Percentiles rank a stretch among this genome's conserved stretches.
phyloP scores from a whole-genome alignment of 2,113 vertebrate species.

The Cygnus buccinator region DNA sequence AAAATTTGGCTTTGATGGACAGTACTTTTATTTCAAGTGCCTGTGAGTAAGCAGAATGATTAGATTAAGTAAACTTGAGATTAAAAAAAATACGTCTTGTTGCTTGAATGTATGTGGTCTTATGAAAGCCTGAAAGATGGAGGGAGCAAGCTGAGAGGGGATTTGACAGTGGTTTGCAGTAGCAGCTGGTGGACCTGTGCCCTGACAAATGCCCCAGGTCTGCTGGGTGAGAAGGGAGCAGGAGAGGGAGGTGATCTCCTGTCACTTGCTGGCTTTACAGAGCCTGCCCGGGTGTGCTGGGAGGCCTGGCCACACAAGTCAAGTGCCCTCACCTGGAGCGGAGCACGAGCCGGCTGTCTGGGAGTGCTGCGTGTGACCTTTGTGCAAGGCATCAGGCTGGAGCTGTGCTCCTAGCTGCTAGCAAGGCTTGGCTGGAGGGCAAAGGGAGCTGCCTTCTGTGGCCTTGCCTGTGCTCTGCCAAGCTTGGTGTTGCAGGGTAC shows the following conservation, averaged over 20 bases:
- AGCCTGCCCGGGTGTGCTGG: neutral
- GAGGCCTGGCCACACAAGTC: neutral
- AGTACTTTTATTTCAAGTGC: neutral
- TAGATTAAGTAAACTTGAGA: neutral
- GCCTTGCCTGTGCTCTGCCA: neutral
- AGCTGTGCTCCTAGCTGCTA: neutral
- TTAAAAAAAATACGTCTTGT: neutral
- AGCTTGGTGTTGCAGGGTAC: neutral
- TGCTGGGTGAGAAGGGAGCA: neutral
- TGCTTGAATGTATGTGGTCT: neutral
- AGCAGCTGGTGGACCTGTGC: neutral
- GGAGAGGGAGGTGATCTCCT: neutral
- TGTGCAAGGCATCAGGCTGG: rapidly evolving
- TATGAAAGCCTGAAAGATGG: neutral
- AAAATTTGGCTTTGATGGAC: neutral
- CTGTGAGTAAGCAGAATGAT: neutral
- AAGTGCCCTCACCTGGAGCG: too few species aligned
- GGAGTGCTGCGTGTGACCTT: neutral
- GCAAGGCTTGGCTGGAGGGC: neutral
- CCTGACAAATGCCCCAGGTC: neutral
- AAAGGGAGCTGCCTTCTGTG: neutral
- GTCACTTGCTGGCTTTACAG: neutral
- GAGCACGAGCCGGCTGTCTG: neutral
- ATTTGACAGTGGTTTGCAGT: neutral
- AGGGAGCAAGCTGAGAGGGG: neutral